Evolutionary conservation across 2,797 vertebrate species (phyloP), one percentile per base, ranked within the genome.

Genomic region (Esox masquinongy): DNA sequence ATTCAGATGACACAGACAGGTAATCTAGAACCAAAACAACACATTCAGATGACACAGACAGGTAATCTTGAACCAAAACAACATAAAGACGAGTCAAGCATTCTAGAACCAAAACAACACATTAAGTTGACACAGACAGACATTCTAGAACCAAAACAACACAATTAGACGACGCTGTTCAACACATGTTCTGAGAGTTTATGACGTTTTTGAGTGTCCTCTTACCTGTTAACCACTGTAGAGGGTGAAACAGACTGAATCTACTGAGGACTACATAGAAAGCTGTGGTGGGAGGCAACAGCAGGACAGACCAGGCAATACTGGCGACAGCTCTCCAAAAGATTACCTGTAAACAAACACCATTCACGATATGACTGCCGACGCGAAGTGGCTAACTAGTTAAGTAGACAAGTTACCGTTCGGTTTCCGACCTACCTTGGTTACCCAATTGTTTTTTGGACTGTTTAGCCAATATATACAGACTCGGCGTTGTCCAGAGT

Each of bases 311-410:
- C 97, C 97, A 99, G 17, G 92, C 90, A 77, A 96, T 84, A 70
- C 96, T 96, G 73, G 95, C 91, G n/a, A 92, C 91, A 63, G 94
- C 94, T 84, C 97, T 94, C 97, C 97, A 97, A 79, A 92, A 94
- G 53, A 98, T 91, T 68, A 98, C 95, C 97, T 99, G 68, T 36
- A 87, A 80, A 73, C 26, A 15, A 59, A 16, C 64, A 36, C 6
- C 22, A 24, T 24, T 59, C 56, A 61, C 12, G 43, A 47, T 47
- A 11, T 4, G 2, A 14, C 12, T 47, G 43, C 43, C 43, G 43
- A 47, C 43, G 12, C 43, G 6, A 47, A 1, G 12, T 47, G 43
- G 43, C 43, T 47, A 47, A 47, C 12, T 47, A 47, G 43, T 47
- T 47, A 47, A 12, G 43, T 39, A 14, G 12, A 47, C 43, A 47